phyloP scores from a whole-genome alignment of 1,140 invertebrate genomes.

The Drosophila sproati region DNA sequence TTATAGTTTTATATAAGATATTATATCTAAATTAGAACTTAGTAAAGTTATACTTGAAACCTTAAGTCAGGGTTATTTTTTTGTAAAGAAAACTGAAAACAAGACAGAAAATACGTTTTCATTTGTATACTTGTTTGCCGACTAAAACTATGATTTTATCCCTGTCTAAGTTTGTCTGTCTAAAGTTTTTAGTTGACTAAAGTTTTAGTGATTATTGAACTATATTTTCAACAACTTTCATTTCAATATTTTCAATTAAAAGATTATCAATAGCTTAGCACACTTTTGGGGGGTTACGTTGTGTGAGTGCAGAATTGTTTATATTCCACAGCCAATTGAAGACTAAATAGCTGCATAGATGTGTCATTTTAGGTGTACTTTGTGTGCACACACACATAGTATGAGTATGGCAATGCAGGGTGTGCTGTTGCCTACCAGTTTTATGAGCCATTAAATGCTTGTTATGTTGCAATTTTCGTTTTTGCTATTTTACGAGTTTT shows the following conservation, averaged over 20 bases:
- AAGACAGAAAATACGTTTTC: no score
- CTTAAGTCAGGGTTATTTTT: no score
- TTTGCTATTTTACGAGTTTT: constrained; percentile 74
- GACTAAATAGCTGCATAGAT: neutral
- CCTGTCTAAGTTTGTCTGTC: no score
- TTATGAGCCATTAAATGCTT: constrained; percentile 78
- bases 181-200: no score
- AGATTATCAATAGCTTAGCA: constrained; percentile 19
- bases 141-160: no score
- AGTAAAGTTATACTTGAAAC: no score
- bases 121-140: no score
- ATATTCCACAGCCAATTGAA: constrained; percentile 5
- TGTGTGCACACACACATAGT: neutral
- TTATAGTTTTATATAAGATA: no score
- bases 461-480: constrained; percentile 78
- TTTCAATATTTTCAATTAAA: neutral
- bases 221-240: no score
- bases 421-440: constrained; percentile 40
- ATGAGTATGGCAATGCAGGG: neutral
- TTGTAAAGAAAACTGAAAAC: no score
- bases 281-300: constrained; percentile 28
- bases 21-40: no score
- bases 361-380: neutral
- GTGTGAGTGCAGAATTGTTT: constrained; percentile 19
- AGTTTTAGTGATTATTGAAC: no score